These are phyloP conservation scores for Passerculus sandwichensis DNA, from an alignment of 2,797 vertebrate genomes.

Conservation along the genomic window DNA sequence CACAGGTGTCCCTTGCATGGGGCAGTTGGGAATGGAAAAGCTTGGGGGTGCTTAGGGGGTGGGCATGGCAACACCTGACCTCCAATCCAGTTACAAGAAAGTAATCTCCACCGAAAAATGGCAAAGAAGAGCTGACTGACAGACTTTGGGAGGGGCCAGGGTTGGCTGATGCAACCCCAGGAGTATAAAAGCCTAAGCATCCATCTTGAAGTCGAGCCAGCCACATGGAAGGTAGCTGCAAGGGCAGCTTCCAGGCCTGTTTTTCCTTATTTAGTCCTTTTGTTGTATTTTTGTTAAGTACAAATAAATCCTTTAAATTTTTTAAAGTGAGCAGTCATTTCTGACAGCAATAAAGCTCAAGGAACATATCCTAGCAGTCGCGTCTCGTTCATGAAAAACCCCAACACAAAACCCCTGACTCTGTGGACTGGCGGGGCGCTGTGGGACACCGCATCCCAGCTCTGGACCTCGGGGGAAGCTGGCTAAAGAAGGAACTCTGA, in stretches of 20 bases:
- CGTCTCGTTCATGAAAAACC: fast-evolving
- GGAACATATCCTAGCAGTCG: neutral
- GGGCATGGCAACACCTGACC: neutral
- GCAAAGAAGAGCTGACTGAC: neutral
- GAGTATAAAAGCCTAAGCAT: neutral
- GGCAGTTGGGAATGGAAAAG: neutral
- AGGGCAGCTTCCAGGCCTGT: neutral
- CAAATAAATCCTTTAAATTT: neutral
- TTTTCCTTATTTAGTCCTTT: neutral
- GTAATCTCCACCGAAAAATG: neutral
- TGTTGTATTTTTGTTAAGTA: neutral
- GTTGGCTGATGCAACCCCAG: neutral
- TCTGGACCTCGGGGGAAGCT: fast-evolving
- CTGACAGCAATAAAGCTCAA: neutral
- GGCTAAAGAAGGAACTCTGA: neutral
- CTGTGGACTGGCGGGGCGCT: fast-evolving
- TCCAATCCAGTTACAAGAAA: neutral
- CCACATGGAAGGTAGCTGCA: neutral
- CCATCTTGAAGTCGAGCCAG: neutral
- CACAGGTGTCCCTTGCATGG: neutral
- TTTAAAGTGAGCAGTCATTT: neutral
- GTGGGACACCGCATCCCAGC: neutral
- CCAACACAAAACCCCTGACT: neutral
- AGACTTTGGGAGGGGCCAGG: neutral
- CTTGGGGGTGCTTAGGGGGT: too few species aligned